Base-by-base conservation (phyloP, 1,140 invertebrate genomes). In the Hycleus phaleratus region DNA sequence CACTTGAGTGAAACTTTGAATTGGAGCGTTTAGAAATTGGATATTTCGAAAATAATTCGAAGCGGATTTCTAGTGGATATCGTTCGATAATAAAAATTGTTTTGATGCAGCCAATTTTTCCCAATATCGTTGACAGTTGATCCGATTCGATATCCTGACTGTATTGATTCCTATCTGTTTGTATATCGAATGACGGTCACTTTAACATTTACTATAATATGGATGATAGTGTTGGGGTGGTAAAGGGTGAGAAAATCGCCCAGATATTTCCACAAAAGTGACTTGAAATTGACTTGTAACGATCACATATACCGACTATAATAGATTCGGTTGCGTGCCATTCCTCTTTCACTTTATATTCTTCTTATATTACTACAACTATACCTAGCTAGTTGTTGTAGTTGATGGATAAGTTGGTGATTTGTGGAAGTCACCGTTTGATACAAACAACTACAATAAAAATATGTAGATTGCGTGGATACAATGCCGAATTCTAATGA, bases 261-360 rank as follows among this genome's bases (percentile, higher is more conserved):
- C 18, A 50, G 57, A 59, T 59, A 50, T 60, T 60, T 54, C 59
- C 59, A 44, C 59, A 56, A 60, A 60, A 53, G 1, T 60, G 59
- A 56, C 40, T 60, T 48, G 47, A 60, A 60, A 60, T 60, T 60
- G 59, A 60, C 53, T 60, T 53, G 59, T 60, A 60, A 60, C 59
- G 59, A 60, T 56, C 58, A 60, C 32, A 32, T 32, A 32, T 32
- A 32, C 32, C 32, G 7, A 32, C 32, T 42, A 42, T 42, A n/a
- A 46, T 39, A 46, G 46, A 52, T 52, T 59, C 44, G 57, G 32
- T 59, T 52, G 57, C 57, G 57, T 59, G 57, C 50, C 47, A 59
- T 53, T 32, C 32, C 32, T 5, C 4, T 18, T 18, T 18, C 18
- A 18, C 18, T 18, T 7, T 32, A 32, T 32, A 32, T 32, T 32